Percentiles rank a stretch among this genome's conserved stretches.
Conservation (phyloP, 2,888 invertebrate species). For the Chesias legatella region DNA sequence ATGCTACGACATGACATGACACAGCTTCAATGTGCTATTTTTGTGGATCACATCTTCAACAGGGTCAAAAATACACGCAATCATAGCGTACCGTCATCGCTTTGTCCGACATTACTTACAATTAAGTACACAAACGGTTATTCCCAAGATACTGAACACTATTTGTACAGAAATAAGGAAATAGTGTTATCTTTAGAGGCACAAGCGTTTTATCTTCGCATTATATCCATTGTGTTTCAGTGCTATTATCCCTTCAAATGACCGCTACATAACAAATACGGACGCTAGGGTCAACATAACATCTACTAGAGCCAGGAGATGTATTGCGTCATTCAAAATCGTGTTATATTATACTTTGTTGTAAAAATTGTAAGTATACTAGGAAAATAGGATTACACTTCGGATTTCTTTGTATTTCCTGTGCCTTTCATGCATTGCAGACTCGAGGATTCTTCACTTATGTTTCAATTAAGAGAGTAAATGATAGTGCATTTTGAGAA, state of each 20-base stretch:
- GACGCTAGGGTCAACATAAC: conserved; percentile 24
- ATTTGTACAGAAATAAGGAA: conserved; percentile 15
- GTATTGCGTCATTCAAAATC: conserved; percentile 3
- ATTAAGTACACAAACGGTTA: conserved; percentile 18
- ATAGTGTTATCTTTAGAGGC: conserved; percentile 15
- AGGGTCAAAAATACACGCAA: not conserved
- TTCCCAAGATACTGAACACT: conserved; percentile 10
- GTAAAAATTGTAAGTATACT: no score
- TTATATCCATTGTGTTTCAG: conserved; percentile 23
- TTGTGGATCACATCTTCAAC: no score
- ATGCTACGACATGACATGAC: no score
- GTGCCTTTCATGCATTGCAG: no score
- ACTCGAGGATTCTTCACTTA: no score
- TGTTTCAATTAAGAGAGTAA: no score
- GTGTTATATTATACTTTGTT: not conserved
- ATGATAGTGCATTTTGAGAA: no score
- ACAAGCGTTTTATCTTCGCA: conserved; percentile 21
- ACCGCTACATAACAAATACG: conserved; percentile 31
- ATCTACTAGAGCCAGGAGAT: conserved; percentile 11
- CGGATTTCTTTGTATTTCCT: no score
- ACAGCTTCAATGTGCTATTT: no score
- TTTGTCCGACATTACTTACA: conserved; percentile 13
- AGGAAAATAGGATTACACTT: no score
- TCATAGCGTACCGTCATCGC: not conserved
- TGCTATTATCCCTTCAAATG: conserved; percentile 26